Evolutionary conservation across 2,888 invertebrate species (phyloP), one percentile per base, ranked within the genome.

Genomic region (Philhelius pedissequus): DNA sequence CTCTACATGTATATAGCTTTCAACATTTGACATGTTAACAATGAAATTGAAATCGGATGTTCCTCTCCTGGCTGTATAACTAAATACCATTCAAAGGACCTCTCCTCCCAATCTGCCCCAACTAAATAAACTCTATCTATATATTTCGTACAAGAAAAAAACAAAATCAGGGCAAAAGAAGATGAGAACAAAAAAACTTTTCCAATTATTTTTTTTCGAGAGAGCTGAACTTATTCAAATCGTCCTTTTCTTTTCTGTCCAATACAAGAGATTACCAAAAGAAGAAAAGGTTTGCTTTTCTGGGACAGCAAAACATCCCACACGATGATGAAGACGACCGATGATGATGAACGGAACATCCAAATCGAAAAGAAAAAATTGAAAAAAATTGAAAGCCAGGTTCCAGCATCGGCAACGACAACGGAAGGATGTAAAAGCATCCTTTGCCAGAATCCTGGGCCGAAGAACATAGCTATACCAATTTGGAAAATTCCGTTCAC

Each of bases 151-250:
- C 13, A 30, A 35, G 13, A 45, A 50, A 20, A 43, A 18, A 68
- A 48, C 25, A 40, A 38, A 60, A 30, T 18, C 27, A 62, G 43
- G 43, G 9, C 40, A 43, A 43, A 30, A 8, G 27, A 27, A 30
- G 52, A 52, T 56, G 18, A 56, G 32, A 35, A 35, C 32, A 76
- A 81, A 76, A 71, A 76, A 81, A 77, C 50, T 78, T 82, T 82
- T 78, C 73, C 77, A 77, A 77, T 77, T 77, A 73, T 77, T 82
- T 71, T 73, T 77, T 32, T 48, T n/a, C n/a, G n/a, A n/a, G 13
- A 45, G 70, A 81, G 73, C 73, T 73, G 38, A 78, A 73, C 60
- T 82, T 82, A 82, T 82, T 82, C 78, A 82, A 82, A 82, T 82
- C 60, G 9, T 64, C 45, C 48, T 40, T 76, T 76, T 71, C 48